A percentile compares a stretch with the other conserved stretches of the same genome.
These are phyloP conservation scores for Philaethria dido DNA, from an alignment of 2,888 invertebrate genomes.

Conservation along the genomic window DNA sequence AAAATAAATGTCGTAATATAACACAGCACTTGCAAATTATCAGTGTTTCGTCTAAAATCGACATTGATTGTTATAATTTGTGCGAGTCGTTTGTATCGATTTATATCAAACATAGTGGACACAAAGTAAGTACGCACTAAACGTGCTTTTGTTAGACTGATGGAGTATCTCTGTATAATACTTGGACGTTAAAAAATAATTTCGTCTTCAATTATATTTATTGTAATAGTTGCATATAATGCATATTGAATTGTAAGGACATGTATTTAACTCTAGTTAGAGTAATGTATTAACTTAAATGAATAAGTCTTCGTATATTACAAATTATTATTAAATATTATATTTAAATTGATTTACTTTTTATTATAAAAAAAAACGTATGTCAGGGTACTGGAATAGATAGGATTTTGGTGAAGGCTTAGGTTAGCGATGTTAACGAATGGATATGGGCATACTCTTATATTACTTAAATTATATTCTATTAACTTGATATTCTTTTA, in stretches of 20 bases:
- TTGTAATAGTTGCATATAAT: constrained; percentile 38
- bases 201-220: constrained; percentile 27
- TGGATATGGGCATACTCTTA: constrained; percentile 25
- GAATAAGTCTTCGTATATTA: constrained; percentile 21
- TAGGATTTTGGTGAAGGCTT: constrained; percentile 37
- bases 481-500: constrained; percentile 6
- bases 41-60: background rate
- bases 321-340: constrained; percentile 20
- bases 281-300: constrained; percentile 9
- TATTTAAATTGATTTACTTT: constrained; percentile 19
- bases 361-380: constrained; percentile 33
- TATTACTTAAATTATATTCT: background rate
- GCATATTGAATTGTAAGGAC: constrained; percentile 22
- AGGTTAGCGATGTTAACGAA: constrained; percentile 31
- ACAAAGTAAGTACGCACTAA: constrained; percentile 5
- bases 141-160: constrained; percentile 10
- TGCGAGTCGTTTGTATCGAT: constrained; percentile 17
- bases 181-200: constrained; percentile 12
- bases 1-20: background rate
- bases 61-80: constrained; percentile 2
- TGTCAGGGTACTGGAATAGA: constrained; percentile 41
- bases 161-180: constrained; percentile 18
- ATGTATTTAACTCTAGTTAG: constrained; percentile 13
- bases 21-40: background rate
- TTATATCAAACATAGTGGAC: constrained; percentile 18